Evolutionary conservation across 2,113 vertebrate genomes (phyloP), one percentile per base, ranked within the genome.

Genomic region (Piaya cayana): DNA sequence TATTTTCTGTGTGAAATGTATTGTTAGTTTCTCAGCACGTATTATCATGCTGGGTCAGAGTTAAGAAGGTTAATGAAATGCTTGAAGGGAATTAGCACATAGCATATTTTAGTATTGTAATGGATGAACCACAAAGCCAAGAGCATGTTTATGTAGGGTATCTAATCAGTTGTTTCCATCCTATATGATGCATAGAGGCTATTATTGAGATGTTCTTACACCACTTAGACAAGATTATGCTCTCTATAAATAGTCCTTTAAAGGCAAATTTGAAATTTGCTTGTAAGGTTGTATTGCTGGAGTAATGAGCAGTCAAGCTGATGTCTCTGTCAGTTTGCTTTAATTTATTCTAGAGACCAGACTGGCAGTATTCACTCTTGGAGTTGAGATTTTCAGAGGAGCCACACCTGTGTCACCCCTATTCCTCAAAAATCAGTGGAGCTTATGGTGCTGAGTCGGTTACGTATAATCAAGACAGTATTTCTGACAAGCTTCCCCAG

Each of bases 31-130:
- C 64, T 77, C 53, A 74, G 72, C 71, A 67, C 74, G 71, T 81
- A 43, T 83, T 60, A 64, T 92, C 82, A 55, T 36, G 64, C 42
- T 81, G 43, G 56, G 94, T 63, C 75, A 88, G 55, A 72, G 76
- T 68, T 43, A 93, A 82, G 84, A 91, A 93, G 71, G 82, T 86
- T 96, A 96, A 95, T 95, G 64, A 93, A 79, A 91, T 58, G 67
- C 82, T 76, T 92, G 37, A 93, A 90, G 42, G 27, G 59, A 86
- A 75, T 86, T 77, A 85, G 88, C 64, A 45, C 63, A 52, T 52
- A 86, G 42, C 6, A 62, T 79, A 68, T 68, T 88, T 90, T 55
- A 56, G n/a, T 47, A 80, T 21, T 70, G 58, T 55, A 94, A 82
- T 69, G 71, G 59, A 60, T 83, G 64, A 91, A 70, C 47, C 36